phyloP scores from a whole-genome alignment of 2,797 vertebrate genomes.

The Aythya fuligula region DNA sequence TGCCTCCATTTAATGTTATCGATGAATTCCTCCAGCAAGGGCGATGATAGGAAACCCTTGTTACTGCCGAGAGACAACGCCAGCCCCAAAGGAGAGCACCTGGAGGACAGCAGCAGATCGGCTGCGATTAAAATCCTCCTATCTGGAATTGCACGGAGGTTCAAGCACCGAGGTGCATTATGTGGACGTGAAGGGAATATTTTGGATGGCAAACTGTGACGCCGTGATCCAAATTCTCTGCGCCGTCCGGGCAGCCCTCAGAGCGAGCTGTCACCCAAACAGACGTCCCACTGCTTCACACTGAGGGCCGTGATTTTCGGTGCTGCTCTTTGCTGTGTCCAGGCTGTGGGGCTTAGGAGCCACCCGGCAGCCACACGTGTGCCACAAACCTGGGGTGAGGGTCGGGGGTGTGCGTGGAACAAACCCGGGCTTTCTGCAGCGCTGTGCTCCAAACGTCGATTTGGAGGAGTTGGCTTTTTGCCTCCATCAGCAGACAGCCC shows the following conservation, averaged over 20 bases:
- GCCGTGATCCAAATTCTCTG: not conserved
- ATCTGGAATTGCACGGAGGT: not conserved
- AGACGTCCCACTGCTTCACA: not conserved
- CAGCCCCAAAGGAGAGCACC: not conserved
- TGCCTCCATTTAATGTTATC: not conserved
- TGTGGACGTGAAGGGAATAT: not conserved
- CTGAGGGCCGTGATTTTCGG: not conserved
- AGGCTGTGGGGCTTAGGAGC: too few relatives aligned
- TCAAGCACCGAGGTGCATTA: accelerated
- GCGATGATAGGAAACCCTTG: not conserved
- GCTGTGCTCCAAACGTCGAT: not conserved
- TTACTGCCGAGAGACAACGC: not conserved
- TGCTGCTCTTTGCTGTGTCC: not conserved
- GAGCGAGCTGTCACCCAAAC: not conserved
- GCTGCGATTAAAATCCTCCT: not conserved
- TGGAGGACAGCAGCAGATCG: not conserved
- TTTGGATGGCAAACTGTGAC: not conserved
- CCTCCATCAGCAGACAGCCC: not conserved
- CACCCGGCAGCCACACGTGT: not conserved
- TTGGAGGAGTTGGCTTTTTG: not conserved
- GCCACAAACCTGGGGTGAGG: not conserved
- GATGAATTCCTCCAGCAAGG: not conserved
- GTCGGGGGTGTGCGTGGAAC: not conserved
- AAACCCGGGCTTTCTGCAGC: not conserved
- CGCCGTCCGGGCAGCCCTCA: not conserved